Percentiles rank a stretch among this genome's conserved stretches.
These are phyloP conservation scores for Tamias sibiricus DNA, from an alignment of 2,113 vertebrate species.

Conservation along the genomic window DNA sequence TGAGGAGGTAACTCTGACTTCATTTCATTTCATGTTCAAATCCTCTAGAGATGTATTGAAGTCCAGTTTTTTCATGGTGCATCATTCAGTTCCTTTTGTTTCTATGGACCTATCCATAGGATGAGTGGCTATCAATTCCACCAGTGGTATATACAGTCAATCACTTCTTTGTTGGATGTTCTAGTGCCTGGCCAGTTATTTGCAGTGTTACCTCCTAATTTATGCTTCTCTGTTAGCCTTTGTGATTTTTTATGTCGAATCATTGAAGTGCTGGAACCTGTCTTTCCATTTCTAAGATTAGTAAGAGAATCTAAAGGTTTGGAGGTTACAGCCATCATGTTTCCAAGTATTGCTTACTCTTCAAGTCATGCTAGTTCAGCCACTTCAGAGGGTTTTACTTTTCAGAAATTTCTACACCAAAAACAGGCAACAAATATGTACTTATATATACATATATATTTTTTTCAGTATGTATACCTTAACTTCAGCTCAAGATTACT, in stretches of 20 bases:
- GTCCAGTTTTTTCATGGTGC: not conserved
- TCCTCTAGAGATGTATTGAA: not conserved
- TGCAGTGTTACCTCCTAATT: not conserved
- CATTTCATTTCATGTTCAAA: no score
- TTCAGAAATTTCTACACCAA: not conserved
- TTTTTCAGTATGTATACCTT: no score
- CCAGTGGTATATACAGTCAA: no score
- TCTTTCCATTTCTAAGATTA: not conserved
- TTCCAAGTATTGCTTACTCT: not conserved
- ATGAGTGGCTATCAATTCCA: not conserved
- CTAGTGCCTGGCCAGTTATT: not conserved
- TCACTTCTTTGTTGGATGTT: not conserved
- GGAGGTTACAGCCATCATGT: not conserved
- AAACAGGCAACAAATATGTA: not conserved
- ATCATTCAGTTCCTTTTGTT: not conserved
- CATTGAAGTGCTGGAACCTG: not conserved
- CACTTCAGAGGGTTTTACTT: not conserved
- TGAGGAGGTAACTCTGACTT: not conserved
- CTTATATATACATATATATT: not conserved
- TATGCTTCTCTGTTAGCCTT: not conserved
- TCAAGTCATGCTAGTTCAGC: not conserved
- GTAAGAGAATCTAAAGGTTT: not conserved
- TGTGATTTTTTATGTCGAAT: not conserved
- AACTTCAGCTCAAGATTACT: not conserved
- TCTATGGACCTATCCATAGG: not conserved